phyloP scores from a whole-genome alignment of 2,797 vertebrate genomes.

The Buceros bicornis region DNA sequence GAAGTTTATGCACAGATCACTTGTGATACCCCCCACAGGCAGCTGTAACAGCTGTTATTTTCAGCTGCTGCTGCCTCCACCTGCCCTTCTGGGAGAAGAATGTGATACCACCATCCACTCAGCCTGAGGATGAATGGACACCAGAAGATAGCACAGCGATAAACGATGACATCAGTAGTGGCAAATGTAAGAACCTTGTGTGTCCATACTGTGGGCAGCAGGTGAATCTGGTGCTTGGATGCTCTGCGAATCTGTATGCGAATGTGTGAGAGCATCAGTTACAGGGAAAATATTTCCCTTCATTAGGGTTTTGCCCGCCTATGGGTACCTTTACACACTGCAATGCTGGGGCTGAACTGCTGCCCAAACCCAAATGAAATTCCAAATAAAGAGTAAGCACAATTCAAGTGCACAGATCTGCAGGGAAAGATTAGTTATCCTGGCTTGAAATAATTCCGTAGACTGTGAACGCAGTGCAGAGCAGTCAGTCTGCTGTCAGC shows the following conservation, averaged over 20 bases:
- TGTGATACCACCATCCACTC: not conserved
- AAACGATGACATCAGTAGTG: not conserved
- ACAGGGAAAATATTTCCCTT: not conserved
- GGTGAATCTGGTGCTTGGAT: not conserved
- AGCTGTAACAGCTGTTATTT: not conserved
- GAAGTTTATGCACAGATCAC: not conserved
- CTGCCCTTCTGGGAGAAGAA: not conserved
- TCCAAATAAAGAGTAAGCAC: not conserved
- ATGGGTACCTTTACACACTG: not conserved
- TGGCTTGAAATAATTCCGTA: not conserved
- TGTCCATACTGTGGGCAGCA: not conserved
- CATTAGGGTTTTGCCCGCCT: not conserved
- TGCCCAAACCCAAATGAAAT: not conserved
- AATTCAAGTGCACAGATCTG: not conserved
- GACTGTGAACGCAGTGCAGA: not conserved
- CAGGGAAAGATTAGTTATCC: not conserved
- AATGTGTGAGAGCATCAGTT: fast-evolving
- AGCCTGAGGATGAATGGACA: not conserved
- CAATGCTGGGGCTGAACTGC: not conserved
- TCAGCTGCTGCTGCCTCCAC: not conserved
- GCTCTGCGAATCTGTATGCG: fast-evolving
- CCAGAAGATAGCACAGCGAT: not conserved
- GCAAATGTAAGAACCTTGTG: not conserved
- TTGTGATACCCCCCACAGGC: not conserved
- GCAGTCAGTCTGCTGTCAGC: not conserved